Percentiles rank a stretch among this genome's conserved stretches.
Conservation (phyloP, 1,140 invertebrate species). For the Drosophila parvula region DNA sequence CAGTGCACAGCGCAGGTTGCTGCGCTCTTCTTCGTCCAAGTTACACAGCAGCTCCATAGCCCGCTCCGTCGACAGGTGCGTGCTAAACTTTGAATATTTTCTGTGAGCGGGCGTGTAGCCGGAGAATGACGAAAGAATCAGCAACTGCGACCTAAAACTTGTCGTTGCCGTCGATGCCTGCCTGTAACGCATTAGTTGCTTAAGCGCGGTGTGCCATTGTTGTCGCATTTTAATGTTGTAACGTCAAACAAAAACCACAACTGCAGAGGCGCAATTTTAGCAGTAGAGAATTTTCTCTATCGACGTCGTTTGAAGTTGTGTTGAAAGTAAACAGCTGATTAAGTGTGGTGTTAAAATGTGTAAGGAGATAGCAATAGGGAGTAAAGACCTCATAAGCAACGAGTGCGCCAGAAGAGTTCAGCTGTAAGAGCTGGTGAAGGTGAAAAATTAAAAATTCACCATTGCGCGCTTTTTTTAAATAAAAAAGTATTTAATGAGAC, state of each 20-base stretch:
- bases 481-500: background rate
- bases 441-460: background rate
- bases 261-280: background rate
- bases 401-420: background rate
- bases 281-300: constrained; percentile 2
- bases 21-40: constrained; percentile 64
- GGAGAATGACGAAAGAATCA: constrained; percentile 1
- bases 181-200: constrained; percentile 38
- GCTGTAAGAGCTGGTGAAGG: background rate
- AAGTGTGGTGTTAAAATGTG: background rate
- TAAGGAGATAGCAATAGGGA: background rate
- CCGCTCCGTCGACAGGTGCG: constrained; percentile 55
- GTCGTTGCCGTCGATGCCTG: constrained; percentile 10
- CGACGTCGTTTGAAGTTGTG: background rate
- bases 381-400: background rate
- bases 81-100: constrained; percentile 63
- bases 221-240: constrained; percentile 46
- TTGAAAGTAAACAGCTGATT: constrained; percentile 8
- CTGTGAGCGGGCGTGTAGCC: constrained; percentile 1
- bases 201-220: constrained; percentile 24
- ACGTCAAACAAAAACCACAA: constrained; percentile 5
- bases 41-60: constrained; percentile 70
- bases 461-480: background rate
- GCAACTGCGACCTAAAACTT: background rate
- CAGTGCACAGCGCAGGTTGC: constrained; percentile 57